phyloP scores from a whole-genome alignment of 2,888 invertebrate genomes.

The Amblyjoppa proteus region DNA sequence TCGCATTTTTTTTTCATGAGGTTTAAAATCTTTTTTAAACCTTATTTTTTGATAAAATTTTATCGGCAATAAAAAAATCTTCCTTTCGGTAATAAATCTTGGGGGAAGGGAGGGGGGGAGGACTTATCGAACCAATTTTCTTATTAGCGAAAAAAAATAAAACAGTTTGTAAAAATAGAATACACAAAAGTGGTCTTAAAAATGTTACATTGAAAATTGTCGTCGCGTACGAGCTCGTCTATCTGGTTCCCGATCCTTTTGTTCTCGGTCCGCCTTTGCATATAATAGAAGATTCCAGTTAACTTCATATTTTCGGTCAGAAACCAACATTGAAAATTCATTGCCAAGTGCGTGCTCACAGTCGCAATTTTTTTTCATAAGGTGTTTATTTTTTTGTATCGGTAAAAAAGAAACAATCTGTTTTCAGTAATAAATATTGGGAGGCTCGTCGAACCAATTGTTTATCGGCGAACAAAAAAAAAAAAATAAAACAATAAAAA shows the following conservation, averaged over 20 bases:
- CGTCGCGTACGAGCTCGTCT: slow-evolving; percentile 2
- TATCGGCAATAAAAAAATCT: not conserved
- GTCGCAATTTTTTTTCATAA: not conserved
- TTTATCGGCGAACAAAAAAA: no score
- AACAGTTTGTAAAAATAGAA: no score
- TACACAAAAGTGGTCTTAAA: not conserved
- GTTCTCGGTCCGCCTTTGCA: not conserved
- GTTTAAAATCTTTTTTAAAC: not conserved
- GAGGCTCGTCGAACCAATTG: no score
- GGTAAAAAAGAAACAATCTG: not conserved
- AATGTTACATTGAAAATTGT: not conserved
- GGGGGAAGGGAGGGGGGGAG: no score
- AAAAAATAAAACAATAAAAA: no score
- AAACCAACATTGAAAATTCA: not conserved
- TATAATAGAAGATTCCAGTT: slow-evolving; percentile 10
- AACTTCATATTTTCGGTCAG: not conserved
- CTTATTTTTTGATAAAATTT: not conserved
- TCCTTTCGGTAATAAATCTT: not conserved
- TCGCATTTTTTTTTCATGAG: slow-evolving; percentile 20
- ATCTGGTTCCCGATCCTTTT: not conserved
- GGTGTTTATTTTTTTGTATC: not conserved
- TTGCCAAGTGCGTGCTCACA: no score
- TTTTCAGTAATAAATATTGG: not conserved
- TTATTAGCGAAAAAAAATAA: no score
- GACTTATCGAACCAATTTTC: no score